Conservation (phyloP, 53 echinoderm and acorn worm species). For the Holothuria leucospilota region DNA sequence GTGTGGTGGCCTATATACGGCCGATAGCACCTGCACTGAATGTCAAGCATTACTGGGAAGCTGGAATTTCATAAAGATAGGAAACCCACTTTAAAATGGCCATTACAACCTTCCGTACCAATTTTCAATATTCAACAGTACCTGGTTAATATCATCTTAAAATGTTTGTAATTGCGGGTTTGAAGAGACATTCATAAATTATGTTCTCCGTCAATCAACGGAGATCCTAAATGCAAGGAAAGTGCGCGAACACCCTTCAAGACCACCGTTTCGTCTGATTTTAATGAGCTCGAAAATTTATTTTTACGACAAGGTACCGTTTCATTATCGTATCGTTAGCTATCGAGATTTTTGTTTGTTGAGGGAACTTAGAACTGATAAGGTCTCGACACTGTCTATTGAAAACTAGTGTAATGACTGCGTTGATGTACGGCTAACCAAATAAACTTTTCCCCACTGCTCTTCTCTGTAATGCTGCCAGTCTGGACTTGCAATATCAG, state of each 20-base stretch:
- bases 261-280: neutral
- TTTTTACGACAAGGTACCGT: constrained; percentile 29
- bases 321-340: constrained; percentile 3
- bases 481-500: no score
- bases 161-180: constrained; percentile 38
- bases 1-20: no score
- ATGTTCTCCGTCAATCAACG: constrained; percentile 27
- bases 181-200: constrained; percentile 37
- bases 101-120: neutral
- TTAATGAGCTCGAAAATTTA: constrained; percentile 36
- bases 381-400: no score
- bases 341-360: constrained; percentile 23
- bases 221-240: constrained; percentile 16
- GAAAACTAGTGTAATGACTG: no score
- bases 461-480: no score
- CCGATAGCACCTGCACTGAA: no score
- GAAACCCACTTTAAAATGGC: neutral
- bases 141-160: constrained; percentile 34
- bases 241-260: neutral
- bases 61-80: no score
- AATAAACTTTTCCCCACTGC: constrained; percentile 3
- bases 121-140: neutral
- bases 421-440: neutral
- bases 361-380: constrained; percentile 8
- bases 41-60: no score